Evolutionary conservation across 2,113 vertebrate species (phyloP).

Genomic region (Zosterops borbonicus): DNA sequence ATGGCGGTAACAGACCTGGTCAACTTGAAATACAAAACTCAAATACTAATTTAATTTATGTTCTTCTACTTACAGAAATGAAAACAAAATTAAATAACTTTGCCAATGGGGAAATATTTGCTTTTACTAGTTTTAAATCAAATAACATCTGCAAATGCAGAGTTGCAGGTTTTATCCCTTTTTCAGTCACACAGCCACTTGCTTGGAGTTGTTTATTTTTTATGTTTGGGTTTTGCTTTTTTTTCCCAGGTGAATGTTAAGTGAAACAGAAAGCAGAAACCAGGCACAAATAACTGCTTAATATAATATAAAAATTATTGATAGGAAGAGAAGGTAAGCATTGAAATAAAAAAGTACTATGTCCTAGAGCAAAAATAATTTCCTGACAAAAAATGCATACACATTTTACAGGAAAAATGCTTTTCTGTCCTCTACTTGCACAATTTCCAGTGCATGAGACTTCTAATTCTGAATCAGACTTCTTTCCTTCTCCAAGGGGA

Average conservation of each 20-base stretch:
- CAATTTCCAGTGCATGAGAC: background rate
- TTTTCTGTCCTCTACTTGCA: background rate
- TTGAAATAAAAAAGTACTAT: background rate
- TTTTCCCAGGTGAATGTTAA: conserved; percentile 16
- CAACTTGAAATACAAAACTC: conserved; percentile 38
- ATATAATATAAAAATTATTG: conserved; percentile 32
- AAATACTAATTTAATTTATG: conserved; percentile 25
- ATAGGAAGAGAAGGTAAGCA: conserved; percentile 27
- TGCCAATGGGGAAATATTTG: background rate
- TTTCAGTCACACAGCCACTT: background rate
- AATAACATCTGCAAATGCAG: conserved; percentile 6
- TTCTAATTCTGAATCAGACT: background rate
- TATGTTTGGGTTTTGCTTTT: background rate
- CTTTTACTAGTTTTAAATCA: conserved; percentile 53
- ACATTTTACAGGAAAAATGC: background rate
- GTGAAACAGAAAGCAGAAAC: conserved; percentile 50
- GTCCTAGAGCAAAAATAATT: background rate
- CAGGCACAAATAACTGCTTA: conserved; percentile 39
- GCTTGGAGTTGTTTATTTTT: background rate
- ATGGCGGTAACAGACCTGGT: background rate
- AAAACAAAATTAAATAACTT: conserved; percentile 57
- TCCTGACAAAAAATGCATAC: conserved; percentile 1
- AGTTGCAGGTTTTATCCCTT: background rate
- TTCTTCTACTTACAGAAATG: conserved; percentile 16
- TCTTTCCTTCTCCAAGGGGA: background rate